These are phyloP conservation scores for Synergus gifuensis DNA, from an alignment of 2,888 invertebrate species.

Conservation along the genomic window DNA sequence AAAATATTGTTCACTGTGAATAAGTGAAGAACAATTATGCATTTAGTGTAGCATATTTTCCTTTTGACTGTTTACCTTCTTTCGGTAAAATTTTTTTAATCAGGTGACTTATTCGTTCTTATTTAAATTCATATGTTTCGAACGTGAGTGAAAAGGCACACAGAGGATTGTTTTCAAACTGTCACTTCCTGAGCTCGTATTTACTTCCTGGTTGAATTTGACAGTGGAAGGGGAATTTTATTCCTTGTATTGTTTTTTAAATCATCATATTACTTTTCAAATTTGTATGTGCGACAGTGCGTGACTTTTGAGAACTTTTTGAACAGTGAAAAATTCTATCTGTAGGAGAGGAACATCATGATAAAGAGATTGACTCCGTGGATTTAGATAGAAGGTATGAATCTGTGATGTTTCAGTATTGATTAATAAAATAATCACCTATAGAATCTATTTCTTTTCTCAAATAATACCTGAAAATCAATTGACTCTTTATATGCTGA, in stretches of 20 bases:
- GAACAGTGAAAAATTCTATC: neutral
- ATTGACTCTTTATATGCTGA: neutral
- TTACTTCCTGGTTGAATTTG: slow-evolving; percentile 10
- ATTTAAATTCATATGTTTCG: slow-evolving; percentile 2
- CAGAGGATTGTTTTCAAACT: slow-evolving; percentile 26
- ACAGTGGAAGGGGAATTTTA: neutral
- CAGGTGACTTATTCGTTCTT: neutral
- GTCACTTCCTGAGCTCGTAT: slow-evolving; percentile 2
- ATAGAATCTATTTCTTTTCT: neutral
- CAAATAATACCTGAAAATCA: neutral
- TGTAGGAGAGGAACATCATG: neutral
- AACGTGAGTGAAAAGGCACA: slow-evolving; percentile 11
- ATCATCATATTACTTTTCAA: neutral
- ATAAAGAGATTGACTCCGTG: neutral
- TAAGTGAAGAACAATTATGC: neutral
- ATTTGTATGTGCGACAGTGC: neutral
- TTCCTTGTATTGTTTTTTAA: neutral
- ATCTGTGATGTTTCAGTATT: no score
- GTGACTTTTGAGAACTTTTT: neutral
- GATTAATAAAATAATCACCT: neutral
- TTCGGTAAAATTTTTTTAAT: neutral
- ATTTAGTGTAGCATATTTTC: neutral
- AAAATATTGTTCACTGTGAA: neutral
- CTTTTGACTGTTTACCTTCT: neutral
- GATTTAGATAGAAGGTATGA: neutral